Evolutionary conservation across 2,797 vertebrate species (phyloP), one percentile per base, ranked within the genome.

Genomic region (Lepidocolaptes lacrymiger): DNA sequence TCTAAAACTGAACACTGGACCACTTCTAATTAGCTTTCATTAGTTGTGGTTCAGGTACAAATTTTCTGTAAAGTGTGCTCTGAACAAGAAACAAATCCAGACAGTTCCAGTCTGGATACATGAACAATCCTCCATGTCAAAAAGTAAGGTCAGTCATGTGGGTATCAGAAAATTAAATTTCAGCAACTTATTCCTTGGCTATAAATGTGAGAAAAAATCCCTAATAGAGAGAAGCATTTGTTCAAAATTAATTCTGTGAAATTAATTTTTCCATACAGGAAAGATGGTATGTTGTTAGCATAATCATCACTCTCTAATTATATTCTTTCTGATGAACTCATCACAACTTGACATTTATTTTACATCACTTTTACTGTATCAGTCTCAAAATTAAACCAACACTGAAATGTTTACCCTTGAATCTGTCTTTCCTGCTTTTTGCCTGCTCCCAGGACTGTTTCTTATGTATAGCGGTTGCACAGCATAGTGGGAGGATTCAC

Each of bases 341-440:
- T 85, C 72, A 74, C 34, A 91, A 28, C 34, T 85, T 91, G 74
- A 83, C 43, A 87, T 85, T 94, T 95, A 88, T 92, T 94, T 96
- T 89, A 39, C 49, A 80, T 74, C 34, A 54, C 24, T 89, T 77
- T 23, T 59, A 84, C 48, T 55, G 26, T 76, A 92, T 89, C 56
- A 64, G 64, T 69, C 87, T 88, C 68, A 89, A 91, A 87, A 91
- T 80, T 91, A 93, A 95, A 77, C 74, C 41, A 89, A 59, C n/a
- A 68, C 18, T 61, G 52, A 73, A 91, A 54, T 81, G 36, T 89
- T 85, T 92, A 88, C 51, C 18, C 19, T 64, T 54, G 68, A 89
- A 39, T 77, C 61, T 58, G 24, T 85, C 52, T 87, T 39, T 91
- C 26, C 10, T 66, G 56, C 37, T 37, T 37, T 37, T 91, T 79